These are phyloP conservation scores for Sus cebifrons DNA, from an alignment of 2,797 vertebrate species.

Conservation along the genomic window DNA sequence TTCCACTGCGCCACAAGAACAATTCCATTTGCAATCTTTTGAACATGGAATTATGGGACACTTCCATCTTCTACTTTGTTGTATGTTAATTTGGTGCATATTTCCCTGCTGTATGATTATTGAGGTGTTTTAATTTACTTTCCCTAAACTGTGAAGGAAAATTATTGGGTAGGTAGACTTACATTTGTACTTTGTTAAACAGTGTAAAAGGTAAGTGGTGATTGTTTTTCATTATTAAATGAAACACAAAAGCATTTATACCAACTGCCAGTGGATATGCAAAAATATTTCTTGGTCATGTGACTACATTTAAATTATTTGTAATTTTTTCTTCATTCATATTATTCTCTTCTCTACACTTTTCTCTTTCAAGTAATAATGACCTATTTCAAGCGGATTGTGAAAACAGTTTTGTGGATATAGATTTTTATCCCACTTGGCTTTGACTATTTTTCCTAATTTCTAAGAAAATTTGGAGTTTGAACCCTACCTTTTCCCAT, in stretches of 20 bases:
- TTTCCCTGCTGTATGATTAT: not conserved
- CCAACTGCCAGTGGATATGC: not conserved
- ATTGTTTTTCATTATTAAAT: constrained; percentile 44
- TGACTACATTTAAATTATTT: constrained; percentile 53
- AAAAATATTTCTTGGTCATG: not conserved
- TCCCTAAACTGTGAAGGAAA: not conserved
- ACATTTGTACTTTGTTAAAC: not conserved
- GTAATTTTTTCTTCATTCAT: not conserved
- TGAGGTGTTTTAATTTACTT: constrained; percentile 23
- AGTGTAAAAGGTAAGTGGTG: not conserved
- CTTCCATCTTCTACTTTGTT: constrained; percentile 25
- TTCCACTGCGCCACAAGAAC: no score
- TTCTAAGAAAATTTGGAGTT: not conserved
- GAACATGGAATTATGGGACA: not conserved
- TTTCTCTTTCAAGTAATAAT: constrained; percentile 58
- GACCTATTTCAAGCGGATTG: not conserved
- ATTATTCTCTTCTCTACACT: not conserved
- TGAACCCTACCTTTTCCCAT: not conserved
- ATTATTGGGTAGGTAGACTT: not conserved
- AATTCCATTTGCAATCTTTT: not conserved
- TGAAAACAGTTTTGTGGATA: not conserved
- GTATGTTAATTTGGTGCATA: not conserved
- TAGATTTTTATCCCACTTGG: not conserved
- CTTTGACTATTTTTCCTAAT: constrained; percentile 10
- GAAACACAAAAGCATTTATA: constrained; percentile 64